Evolutionary conservation across 1,140 invertebrate species (phyloP), one percentile per base, ranked within the genome.

Genomic region (Popillia japonica): DNA sequence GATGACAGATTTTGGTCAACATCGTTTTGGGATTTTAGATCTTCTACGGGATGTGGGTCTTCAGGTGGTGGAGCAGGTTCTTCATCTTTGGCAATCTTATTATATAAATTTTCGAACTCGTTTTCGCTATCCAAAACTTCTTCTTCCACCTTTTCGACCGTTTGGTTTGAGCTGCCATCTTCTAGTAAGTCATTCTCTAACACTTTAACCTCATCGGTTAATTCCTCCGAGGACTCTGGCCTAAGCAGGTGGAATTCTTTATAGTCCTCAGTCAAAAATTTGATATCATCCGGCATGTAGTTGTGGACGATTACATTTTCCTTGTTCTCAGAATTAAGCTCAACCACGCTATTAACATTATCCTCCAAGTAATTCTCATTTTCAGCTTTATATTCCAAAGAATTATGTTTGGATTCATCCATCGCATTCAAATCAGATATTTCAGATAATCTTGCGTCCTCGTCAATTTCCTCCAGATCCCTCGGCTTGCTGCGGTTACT

Each of bases 31-130:
- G n/a, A n/a, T n/a, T n/a, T n/a, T n/a, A n/a, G n/a, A n/a, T n/a
- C n/a, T n/a, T n/a, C n/a, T n/a, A n/a, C n/a, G n/a, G n/a, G n/a
- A n/a, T n/a, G n/a, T n/a, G n/a, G 61, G 17, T 22, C 23, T 6
- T n/a, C 10, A 7, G 9, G 3, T 64, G 17, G 20, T 22, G 10
- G 6, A 17, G 17, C 0, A 64, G 20, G 7, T 23, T 64, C 17
- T 22, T 22, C 61, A 64, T 27, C 2, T 27, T 64, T 9, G 6
- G 61, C 61, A 64, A 20, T 20, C 14, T 4, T 73, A 14, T 73
- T 40, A 17, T 73, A 73, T 73, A 73, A 42, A 73, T 73, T 42
- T 73, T 73, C 72, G 14, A 73, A 73, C 14, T 73, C 72, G 6
- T 73, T 23, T 6, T 17, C 40, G 40, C 23, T 73, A 40, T 73